Evolutionary conservation across 2,797 vertebrate species (phyloP).

Genomic region (Acanthurus lineatus): DNA sequence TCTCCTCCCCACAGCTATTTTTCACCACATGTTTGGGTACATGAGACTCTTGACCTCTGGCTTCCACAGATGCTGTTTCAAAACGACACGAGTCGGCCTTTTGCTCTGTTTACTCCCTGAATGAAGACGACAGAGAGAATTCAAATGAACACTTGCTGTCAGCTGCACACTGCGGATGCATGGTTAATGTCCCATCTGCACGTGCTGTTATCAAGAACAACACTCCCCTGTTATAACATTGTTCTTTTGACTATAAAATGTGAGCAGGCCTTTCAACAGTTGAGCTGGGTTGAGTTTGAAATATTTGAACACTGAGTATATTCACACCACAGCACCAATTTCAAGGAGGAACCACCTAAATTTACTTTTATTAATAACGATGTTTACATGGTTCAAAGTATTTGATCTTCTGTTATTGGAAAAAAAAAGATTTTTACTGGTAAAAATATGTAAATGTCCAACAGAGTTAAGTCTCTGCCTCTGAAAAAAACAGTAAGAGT

Average conservation of each 20-base stretch:
- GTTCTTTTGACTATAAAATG: constrained; percentile 23
- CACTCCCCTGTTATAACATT: neutral
- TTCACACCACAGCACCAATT: neutral
- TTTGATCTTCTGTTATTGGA: too few species aligned
- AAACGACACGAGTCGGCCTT: constrained; percentile 31
- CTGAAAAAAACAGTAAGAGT: too few species aligned
- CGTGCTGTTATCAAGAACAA: neutral
- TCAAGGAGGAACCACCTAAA: neutral
- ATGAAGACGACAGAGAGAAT: constrained; percentile 17
- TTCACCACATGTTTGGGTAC: constrained; percentile 69
- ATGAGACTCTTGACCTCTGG: constrained; percentile 63
- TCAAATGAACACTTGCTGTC: constrained; percentile 35
- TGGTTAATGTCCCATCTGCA: constrained; percentile 19
- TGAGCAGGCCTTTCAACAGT: constrained; percentile 10
- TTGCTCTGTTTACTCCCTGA: constrained; percentile 31
- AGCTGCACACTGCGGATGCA: neutral
- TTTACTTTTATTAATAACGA: neutral
- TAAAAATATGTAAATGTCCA: too few species aligned
- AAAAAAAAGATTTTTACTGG: too few species aligned
- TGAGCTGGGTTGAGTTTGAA: neutral
- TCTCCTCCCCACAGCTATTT: constrained; percentile 44
- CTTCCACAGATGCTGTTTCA: constrained; percentile 70
- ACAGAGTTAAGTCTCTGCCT: too few species aligned
- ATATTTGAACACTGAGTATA: neutral
- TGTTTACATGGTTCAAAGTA: neutral